Base-by-base conservation (phyloP, 2,888 invertebrate species). In the Agrilus mali region DNA sequence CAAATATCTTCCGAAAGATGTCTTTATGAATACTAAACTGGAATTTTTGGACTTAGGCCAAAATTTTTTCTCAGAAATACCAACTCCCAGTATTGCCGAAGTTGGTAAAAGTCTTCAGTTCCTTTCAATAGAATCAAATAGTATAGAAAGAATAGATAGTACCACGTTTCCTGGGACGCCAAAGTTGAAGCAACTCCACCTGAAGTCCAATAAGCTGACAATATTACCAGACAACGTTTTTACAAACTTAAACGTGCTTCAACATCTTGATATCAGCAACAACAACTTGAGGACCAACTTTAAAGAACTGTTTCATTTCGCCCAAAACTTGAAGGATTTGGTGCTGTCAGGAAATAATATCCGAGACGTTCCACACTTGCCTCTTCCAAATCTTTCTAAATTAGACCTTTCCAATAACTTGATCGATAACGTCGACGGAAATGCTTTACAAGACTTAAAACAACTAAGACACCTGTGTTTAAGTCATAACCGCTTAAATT, bases 151-250 rank as follows among this genome's bases (percentile, higher is more conserved):
- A 61, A 72, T 92, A 52, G 90, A 92, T 64, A 84, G 85, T 53
- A 87, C 85, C 47, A 86, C 88, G 68, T 89, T 90, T 60, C 80
- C 86, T 35, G 82, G 83, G 56, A 85, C 84, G 27, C 84, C 87
- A 41, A 84, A 82, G 61, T 68, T 92, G 36, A 76, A 84, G 44
- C 78, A 77, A 53, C 70, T 92, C 44, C 83, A 86, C 67, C 67
- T 92, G 58, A 82, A 83, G 37, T 75, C 77, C 58, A 92, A 92
- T 67, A 80, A 83, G 57, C 72, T 90, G 47, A 85, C 85, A 14
- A 85, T 89, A 49, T 67, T 92, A 50, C 88, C 89, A 3, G 90
- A 90, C 67, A 89, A 88, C 63, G 87, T 88, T 15, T 90, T 92
- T 64, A 83, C 83, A 17, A 84, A 86, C 58, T 73, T 90, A 42